phyloP scores from a whole-genome alignment of 2,797 vertebrate genomes.

The Microctenopoma steveboyesi region DNA sequence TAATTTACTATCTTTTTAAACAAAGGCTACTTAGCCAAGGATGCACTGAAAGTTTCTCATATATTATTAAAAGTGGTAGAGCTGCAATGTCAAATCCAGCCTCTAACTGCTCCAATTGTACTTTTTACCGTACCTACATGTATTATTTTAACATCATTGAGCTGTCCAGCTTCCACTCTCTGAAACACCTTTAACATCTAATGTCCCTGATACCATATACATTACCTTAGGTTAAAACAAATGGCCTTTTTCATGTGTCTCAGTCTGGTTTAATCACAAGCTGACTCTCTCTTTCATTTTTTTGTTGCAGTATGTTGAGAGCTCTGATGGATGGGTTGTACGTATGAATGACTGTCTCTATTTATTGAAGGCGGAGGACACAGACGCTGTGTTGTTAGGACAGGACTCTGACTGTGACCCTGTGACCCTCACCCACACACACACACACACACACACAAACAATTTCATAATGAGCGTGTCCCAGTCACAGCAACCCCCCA shows the following conservation, averaged over 20 bases:
- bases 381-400: conserved; percentile 82
- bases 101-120: background rate
- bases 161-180: background rate
- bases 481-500: conserved; percentile 70
- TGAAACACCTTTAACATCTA: background rate
- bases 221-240: background rate
- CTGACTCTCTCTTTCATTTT: conserved; percentile 32
- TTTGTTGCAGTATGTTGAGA: conserved; percentile 72
- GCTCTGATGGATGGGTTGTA: conserved; percentile 82
- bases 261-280: conserved; percentile 48
- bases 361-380: conserved; percentile 84
- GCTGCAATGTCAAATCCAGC: background rate
- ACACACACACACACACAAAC: conserved; percentile 59
- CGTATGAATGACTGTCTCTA: conserved; percentile 83
- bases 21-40: conserved; percentile 1
- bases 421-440: conserved; percentile 29
- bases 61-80: background rate
- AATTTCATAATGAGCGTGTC: conserved; percentile 76
- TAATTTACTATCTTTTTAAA: conserved; percentile 34
- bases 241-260: conserved; percentile 18
- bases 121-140: background rate
- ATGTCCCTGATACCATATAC: background rate
- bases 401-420: conserved; percentile 76
- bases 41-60: background rate
- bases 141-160: background rate